Evolutionary conservation across 1,140 invertebrate species (phyloP).

Genomic region (Pseudomyrmex concolor): DNA sequence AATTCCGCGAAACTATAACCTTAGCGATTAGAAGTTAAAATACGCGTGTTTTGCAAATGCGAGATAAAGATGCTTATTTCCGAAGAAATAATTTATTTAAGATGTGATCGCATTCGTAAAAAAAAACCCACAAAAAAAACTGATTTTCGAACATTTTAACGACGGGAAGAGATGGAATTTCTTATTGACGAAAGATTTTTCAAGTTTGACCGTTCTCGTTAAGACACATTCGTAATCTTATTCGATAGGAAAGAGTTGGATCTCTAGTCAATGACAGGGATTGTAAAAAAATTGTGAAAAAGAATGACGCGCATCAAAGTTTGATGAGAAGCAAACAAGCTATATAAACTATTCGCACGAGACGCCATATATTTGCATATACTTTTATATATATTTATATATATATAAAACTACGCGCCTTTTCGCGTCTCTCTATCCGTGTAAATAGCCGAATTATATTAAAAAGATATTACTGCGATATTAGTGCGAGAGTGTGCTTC

Average conservation of each 20-base stretch:
- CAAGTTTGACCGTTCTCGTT: slow-evolving; percentile 18
- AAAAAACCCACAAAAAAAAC: too few species aligned
- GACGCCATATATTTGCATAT: slow-evolving; percentile 15
- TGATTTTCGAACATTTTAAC: neutral
- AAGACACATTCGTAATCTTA: neutral
- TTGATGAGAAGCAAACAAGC: too few species aligned
- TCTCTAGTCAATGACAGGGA: slow-evolving; percentile 63
- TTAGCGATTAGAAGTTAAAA: neutral
- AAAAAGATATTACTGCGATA: slow-evolving; percentile 23
- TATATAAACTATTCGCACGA: neutral
- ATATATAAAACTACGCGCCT: slow-evolving; percentile 6
- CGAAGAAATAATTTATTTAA: too few species aligned
- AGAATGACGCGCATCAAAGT: neutral
- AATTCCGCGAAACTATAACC: neutral
- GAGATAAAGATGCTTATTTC: too few species aligned
- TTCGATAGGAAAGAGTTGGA: slow-evolving; percentile 4
- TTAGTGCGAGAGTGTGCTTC: slow-evolving; percentile 34
- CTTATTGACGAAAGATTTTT: neutral
- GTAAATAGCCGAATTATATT: slow-evolving; percentile 46
- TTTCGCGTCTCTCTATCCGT: slow-evolving; percentile 20
- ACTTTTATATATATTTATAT: too few species aligned
- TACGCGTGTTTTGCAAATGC: neutral
- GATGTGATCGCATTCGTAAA: too few species aligned
- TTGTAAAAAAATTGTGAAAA: slow-evolving; percentile 25
- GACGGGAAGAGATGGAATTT: neutral